These are phyloP conservation scores for Heliconius ethilla DNA, from an alignment of 2,888 invertebrate species.

Conservation along the genomic window DNA sequence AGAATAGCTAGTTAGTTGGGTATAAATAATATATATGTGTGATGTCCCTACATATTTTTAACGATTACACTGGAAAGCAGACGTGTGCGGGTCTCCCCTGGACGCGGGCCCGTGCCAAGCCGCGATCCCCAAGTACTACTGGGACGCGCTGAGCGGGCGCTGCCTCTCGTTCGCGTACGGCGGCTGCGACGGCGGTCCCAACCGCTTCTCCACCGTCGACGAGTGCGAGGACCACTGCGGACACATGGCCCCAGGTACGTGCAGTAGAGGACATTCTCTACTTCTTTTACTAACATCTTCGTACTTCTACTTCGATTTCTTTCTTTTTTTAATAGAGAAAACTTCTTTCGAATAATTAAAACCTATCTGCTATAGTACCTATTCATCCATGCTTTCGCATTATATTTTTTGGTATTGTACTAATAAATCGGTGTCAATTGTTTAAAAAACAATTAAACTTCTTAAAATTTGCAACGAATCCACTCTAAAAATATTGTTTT, in stretches of 20 bases:
- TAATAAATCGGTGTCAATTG: not conserved
- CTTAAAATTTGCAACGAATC: not conserved
- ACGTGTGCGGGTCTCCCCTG: conserved; percentile 86
- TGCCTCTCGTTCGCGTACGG: conserved; percentile 89
- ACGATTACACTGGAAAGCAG: conserved; percentile 63
- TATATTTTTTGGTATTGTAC: not conserved
- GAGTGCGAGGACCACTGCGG: conserved; percentile 89
- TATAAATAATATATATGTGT: too few species aligned
- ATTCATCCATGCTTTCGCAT: not conserved
- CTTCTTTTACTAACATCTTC: not conserved
- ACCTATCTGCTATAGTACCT: not conserved
- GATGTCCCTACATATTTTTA: not conserved
- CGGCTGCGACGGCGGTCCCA: conserved; percentile 92
- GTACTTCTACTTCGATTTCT: conserved; percentile 1
- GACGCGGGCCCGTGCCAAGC: conserved; percentile 88
- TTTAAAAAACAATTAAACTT: not conserved
- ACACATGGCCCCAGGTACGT: conserved; percentile 59
- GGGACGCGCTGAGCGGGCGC: conserved; percentile 80
- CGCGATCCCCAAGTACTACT: conserved; percentile 86
- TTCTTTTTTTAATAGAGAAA: not conserved
- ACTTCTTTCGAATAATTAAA: not conserved
- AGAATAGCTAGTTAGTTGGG: too few species aligned
- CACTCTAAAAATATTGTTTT: not conserved
- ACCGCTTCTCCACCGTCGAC: conserved; percentile 88
- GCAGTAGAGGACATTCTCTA: not conserved